Conservation (phyloP, 2,797 vertebrate genomes). For the Scolopax rusticola region DNA sequence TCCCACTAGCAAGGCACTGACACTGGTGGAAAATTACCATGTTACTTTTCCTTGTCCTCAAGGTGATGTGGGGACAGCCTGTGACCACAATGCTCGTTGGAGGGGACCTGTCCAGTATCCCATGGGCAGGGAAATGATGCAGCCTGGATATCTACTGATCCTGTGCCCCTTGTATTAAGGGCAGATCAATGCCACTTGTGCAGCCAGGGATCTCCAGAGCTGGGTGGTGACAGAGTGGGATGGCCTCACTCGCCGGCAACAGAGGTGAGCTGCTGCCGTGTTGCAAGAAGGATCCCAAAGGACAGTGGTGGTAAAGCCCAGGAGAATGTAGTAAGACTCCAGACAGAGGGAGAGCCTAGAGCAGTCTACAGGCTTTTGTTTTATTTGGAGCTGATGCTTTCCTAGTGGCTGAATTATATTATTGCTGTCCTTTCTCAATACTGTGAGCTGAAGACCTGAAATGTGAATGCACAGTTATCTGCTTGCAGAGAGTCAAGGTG, state of each 20-base stretch:
- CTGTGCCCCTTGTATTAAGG: neutral
- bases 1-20: neutral
- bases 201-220: fast-evolving
- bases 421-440: fast-evolving
- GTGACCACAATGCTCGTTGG: fast-evolving
- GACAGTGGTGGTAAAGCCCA: neutral
- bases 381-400: neutral
- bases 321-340: neutral
- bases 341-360: neutral
- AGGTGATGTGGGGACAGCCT: neutral
- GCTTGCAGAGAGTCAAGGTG: neutral
- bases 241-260: neutral
- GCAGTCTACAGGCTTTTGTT: neutral
- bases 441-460: neutral
- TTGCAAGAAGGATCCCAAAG: too few species aligned
- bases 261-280: neutral
- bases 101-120: too few species aligned
- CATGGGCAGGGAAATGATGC: neutral
- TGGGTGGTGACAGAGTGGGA: too few species aligned
- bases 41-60: fast-evolving
- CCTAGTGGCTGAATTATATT: neutral
- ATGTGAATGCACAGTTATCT: fast-evolving
- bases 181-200: fast-evolving
- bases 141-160: neutral
- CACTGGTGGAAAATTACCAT: neutral